Evolutionary conservation across 2,888 invertebrate species (phyloP).

Genomic region (Latrodectus elegans): DNA sequence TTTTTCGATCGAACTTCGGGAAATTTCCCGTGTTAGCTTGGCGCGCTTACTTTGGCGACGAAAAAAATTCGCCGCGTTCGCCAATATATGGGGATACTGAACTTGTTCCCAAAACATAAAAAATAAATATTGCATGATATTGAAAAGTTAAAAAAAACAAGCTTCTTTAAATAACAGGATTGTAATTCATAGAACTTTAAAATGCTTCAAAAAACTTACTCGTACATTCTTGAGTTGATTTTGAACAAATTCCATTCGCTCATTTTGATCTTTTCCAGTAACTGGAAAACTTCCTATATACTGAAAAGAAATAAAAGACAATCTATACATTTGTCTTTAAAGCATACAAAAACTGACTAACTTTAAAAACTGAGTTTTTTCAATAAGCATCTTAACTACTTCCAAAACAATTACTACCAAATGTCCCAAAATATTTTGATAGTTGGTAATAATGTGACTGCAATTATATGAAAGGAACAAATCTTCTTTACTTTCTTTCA

Average conservation of each 20-base stretch:
- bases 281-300: slow-evolving; percentile 86
- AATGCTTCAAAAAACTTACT: slow-evolving; percentile 30
- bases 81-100: too few species aligned
- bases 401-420: background rate
- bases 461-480: background rate
- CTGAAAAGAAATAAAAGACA: slow-evolving; percentile 30
- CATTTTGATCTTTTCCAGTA: slow-evolving; percentile 81
- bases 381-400: background rate
- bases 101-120: too few species aligned
- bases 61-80: too few species aligned
- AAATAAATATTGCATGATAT: too few species aligned
- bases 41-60: too few species aligned
- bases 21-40: too few species aligned
- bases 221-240: slow-evolving; percentile 73
- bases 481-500: too few species aligned
- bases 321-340: background rate
- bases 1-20: too few species aligned
- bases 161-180: background rate
- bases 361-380: background rate
- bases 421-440: background rate
- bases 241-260: slow-evolving; percentile 81
- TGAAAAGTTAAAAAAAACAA: background rate
- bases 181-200: background rate
- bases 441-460: background rate
- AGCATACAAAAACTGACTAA: too few species aligned